Evolutionary conservation across 2,113 vertebrate genomes (phyloP).

Genomic region (Gavialis gangeticus): DNA sequence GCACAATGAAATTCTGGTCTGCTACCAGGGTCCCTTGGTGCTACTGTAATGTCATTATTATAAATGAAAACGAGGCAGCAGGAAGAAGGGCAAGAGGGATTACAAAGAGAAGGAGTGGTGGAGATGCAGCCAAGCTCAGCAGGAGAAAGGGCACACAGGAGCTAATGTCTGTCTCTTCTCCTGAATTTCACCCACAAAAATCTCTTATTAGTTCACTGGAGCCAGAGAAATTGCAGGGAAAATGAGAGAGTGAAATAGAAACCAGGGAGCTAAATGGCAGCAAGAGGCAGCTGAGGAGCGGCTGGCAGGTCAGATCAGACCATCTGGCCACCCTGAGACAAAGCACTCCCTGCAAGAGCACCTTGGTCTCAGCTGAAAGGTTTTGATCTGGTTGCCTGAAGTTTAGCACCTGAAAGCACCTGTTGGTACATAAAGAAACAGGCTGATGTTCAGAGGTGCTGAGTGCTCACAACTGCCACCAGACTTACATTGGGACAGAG

Average conservation of each 20-base stretch:
- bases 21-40: background rate
- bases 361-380: background rate
- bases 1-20: background rate
- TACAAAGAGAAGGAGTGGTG: background rate
- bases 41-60: background rate
- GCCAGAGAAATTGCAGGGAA: background rate
- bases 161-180: background rate
- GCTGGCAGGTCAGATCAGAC: background rate
- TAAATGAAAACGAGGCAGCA: background rate
- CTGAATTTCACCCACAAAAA: background rate
- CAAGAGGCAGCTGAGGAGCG: background rate
- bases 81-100: background rate
- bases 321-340: background rate
- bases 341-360: background rate
- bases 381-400: background rate
- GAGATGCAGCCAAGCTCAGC: too few species aligned
- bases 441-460: background rate
- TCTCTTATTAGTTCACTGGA: background rate
- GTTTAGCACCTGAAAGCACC: background rate
- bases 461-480: background rate
- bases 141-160: too few species aligned
- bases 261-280: background rate
- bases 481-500: background rate
- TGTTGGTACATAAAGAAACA: background rate
- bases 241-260: background rate